Evolutionary conservation across 1,140 invertebrate genomes (phyloP), one percentile per base, ranked within the genome.

Genomic region (Parapsyche elsis): DNA sequence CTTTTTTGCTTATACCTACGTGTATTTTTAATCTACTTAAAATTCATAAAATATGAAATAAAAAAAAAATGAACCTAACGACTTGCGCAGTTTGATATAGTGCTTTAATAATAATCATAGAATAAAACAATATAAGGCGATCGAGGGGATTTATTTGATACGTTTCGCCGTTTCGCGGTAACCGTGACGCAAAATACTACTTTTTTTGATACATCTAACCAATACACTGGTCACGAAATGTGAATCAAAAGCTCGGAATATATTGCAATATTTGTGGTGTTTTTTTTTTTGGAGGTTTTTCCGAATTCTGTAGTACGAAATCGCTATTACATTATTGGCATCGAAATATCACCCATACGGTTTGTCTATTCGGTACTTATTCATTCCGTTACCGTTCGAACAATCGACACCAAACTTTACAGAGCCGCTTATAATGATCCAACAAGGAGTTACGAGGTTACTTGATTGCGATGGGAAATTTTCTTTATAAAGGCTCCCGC

Each of bases 181-280:
- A 61, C n/a, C 57, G 57, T 61, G 57, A 61, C 16, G 57, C 19
- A 19, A 38, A 38, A 38, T 38, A 38, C 30, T 38, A 61, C 21
- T 61, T 61, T 61, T 61, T 61, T 61, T 14, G 14, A 14, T 14
- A 14, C 5, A 46, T 46, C 12, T 16, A 16, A 5, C 14, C 53
- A 57, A 57, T 23, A 26, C 9, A 67, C 26, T 23, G 23, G 64
- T 67, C 64, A 67, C 64, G 64, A 67, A 67, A 67, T 23, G 64
- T 23, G 1, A 24, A 1, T 23, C 21, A 64, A 7, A 64, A 64
- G 24, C 59, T 23, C 21, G 10, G 24, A 23, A 64, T 23, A 19
- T 19, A 12, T 38, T 38, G 30, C 30, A 7, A 7, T 38, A 4
- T 38, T 7, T 38, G 30, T 38, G n/a, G n/a, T n/a, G n/a, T 38